Base-by-base conservation (phyloP, 2,797 vertebrate genomes). In the Spinus pinus region DNA sequence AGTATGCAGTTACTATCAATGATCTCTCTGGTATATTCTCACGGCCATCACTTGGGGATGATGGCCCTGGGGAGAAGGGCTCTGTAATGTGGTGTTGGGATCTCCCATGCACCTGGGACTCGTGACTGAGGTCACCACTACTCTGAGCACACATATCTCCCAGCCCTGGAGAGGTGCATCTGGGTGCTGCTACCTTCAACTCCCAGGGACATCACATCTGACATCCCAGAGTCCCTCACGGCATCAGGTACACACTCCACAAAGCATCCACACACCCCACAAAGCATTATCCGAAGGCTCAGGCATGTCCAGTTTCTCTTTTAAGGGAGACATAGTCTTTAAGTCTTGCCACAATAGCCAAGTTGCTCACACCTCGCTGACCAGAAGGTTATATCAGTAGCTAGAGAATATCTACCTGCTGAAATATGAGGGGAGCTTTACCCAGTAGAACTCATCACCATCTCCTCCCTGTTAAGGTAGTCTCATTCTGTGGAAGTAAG, bases 231-330 rank as follows among this genome's bases (percentile, higher is more conserved):
- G 33, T 23, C 17, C 57, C 7, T 89, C 31, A 10, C 3, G 7
- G 5, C 27, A 39, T 64, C 66, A 86, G 57, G 19, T 21, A 12
- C 7, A 16, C 1, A 1, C 1, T 19, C 12, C 41, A 18, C 21
- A 70, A 62, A 81, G 6, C 42, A 42, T 2, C 5, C 37, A 11
- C 9, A 13, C 1, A 1, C 1, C 17, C 16, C 25, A 14, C 13
- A 70, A 49, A 64, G 6, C 49, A 49, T 28, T 41, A 53, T 13
- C 31, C 46, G 57, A 64, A 84, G 61, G 54, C 23, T 51, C 9
- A 37, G 33, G 33, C 1, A 1, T 0, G 1, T 44, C 28, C 16
- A 49, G 4, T 81, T 67, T 64, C 8, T 77, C 11, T 41, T 61
- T 39, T 71, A 25, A 51, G 28, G 35, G 49, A 73, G 66, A 54